These are phyloP conservation scores for Drosophila siamana DNA, from an alignment of 2,888 invertebrate genomes.

Conservation along the genomic window DNA sequence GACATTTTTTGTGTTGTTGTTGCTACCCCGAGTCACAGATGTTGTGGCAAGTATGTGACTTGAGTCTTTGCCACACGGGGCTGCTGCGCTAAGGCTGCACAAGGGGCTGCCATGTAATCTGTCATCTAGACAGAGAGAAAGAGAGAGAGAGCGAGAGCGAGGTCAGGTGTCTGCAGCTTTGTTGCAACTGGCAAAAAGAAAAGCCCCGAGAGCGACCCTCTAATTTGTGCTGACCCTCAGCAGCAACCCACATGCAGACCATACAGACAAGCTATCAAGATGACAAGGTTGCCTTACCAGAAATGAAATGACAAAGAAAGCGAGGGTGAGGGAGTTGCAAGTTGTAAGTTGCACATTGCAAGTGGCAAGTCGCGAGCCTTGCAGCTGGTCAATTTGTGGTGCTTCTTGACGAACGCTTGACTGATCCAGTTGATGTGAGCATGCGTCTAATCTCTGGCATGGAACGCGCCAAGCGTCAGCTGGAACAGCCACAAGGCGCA, in stretches of 20 bases:
- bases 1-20: slow-evolving; percentile 55
- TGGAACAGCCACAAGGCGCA: slow-evolving; percentile 37
- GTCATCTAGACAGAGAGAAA: neutral
- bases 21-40: slow-evolving; percentile 20
- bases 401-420: slow-evolving; percentile 59
- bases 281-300: slow-evolving; percentile 61
- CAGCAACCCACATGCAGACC: slow-evolving; percentile 59
- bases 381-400: slow-evolving; percentile 60
- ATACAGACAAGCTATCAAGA: slow-evolving; percentile 69
- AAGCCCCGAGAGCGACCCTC: slow-evolving; percentile 5
- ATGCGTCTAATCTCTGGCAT: slow-evolving; percentile 48
- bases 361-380: slow-evolving; percentile 28
- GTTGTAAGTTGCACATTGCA: slow-evolving; percentile 10
- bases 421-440: slow-evolving; percentile 70
- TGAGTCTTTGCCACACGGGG: slow-evolving; percentile 15
- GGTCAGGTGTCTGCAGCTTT: slow-evolving; percentile 25
- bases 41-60: slow-evolving; percentile 29
- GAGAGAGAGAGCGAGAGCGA: neutral
- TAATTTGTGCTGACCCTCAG: slow-evolving; percentile 13
- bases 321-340: neutral
- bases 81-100: slow-evolving; percentile 12
- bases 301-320: slow-evolving; percentile 29
- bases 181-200: slow-evolving; percentile 6
- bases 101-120: neutral
- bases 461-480: slow-evolving; percentile 65